phyloP scores from a whole-genome alignment of 92 coral and sea anemone genomes.

The Porites evermanni region DNA sequence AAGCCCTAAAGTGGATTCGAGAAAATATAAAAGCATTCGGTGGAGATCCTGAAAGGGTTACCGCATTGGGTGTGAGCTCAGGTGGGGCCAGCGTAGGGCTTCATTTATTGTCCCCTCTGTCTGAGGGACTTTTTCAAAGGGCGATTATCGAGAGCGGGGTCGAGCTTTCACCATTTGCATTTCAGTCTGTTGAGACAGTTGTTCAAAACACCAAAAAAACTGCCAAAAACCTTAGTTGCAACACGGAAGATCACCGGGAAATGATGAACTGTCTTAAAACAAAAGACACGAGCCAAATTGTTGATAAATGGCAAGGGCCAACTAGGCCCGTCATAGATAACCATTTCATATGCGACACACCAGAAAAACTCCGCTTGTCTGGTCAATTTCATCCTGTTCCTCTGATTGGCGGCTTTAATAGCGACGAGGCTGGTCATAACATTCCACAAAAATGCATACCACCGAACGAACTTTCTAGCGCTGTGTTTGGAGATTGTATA shows the following conservation, averaged over 20 bases:
- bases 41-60: conserved; percentile 85
- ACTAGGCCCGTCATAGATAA: conserved; percentile 75
- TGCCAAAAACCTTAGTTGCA: conserved; percentile 67
- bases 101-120: conserved; percentile 79
- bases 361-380: conserved; percentile 60
- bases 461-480: conserved; percentile 35
- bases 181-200: conserved; percentile 67
- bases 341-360: conserved; percentile 68
- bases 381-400: conserved; percentile 64
- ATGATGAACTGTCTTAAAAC: conserved; percentile 71
- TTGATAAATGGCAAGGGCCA: background rate
- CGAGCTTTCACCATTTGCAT: conserved; percentile 89
- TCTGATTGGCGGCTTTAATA: conserved; percentile 76
- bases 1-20: conserved; percentile 85
- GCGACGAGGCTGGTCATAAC: conserved; percentile 72
- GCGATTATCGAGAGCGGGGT: conserved; percentile 91
- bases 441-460: background rate
- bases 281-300: conserved; percentile 53
- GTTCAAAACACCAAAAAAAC: conserved; percentile 37
- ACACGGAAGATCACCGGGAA: conserved; percentile 26
- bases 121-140: conserved; percentile 83
- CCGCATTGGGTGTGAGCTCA: conserved; percentile 92
- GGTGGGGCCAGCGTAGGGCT: conserved; percentile 96
- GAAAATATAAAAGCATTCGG: conserved; percentile 82
- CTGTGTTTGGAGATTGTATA: conserved; percentile 37